These are phyloP conservation scores for Oreotragus oreotragus DNA, from an alignment of 2,113 vertebrate species.

Conservation along the genomic window DNA sequence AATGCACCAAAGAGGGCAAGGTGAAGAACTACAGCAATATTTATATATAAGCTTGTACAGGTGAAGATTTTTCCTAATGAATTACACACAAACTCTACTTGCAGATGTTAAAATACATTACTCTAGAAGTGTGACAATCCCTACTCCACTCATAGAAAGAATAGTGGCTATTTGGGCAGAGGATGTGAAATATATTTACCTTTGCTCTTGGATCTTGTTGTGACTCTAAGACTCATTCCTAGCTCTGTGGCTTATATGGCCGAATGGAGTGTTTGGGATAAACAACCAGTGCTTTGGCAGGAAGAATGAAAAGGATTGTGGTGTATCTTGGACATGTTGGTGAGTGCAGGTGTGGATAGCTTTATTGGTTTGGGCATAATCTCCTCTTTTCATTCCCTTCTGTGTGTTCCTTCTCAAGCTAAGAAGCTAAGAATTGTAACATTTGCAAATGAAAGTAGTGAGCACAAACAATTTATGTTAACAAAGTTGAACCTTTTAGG, in stretches of 20 bases:
- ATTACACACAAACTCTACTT: neutral
- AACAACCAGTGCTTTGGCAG: neutral
- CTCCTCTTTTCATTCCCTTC: neutral
- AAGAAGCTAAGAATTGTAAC: neutral
- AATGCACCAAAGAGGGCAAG: neutral
- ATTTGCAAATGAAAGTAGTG: conserved; percentile 3
- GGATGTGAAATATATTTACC: neutral
- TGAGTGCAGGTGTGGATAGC: neutral
- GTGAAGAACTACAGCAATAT: neutral
- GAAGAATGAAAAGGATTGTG: neutral
- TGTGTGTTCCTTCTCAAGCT: neutral
- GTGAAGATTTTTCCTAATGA: neutral
- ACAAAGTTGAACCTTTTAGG: neutral
- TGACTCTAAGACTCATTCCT: neutral
- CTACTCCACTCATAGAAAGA: neutral
- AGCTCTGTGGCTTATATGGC: neutral
- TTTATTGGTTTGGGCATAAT: neutral
- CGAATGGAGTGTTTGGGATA: neutral
- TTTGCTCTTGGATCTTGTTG: neutral
- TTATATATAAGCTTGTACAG: neutral
- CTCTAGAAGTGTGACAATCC: neutral
- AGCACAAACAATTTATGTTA: neutral
- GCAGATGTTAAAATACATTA: neutral
- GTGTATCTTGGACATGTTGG: neutral
- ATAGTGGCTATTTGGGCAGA: neutral